phyloP scores from a whole-genome alignment of 2,797 vertebrate genomes.

The Gephyroberyx darwinii region DNA sequence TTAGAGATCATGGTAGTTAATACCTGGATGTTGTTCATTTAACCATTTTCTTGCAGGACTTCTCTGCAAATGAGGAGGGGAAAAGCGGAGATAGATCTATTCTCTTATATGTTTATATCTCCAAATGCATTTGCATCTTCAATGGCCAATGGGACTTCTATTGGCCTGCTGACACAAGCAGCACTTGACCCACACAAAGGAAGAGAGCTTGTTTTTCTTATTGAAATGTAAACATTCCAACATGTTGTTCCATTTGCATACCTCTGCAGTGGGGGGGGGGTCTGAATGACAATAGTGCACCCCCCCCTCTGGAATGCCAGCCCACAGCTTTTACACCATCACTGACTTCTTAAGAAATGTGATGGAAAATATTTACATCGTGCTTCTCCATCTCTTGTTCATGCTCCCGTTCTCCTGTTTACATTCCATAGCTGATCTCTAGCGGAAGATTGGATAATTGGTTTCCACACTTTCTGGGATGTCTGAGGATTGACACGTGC shows the following conservation, averaged over 20 bases:
- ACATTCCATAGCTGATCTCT: constrained; percentile 54
- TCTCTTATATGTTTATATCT: constrained; percentile 59
- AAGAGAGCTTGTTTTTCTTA: constrained; percentile 72
- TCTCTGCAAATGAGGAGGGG: background rate
- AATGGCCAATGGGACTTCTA: constrained; percentile 64
- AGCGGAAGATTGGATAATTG: constrained; percentile 29
- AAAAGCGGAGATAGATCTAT: constrained; percentile 13
- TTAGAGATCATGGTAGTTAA: background rate
- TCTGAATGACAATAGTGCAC: constrained; percentile 76
- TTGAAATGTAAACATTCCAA: constrained; percentile 80
- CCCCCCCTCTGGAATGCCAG: constrained; percentile 55
- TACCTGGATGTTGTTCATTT: background rate
- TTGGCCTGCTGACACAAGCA: constrained; percentile 49
- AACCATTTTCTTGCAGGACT: background rate
- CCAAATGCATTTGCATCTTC: constrained; percentile 63
- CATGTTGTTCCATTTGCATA: constrained; percentile 72
- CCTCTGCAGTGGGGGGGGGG: constrained; percentile 57
- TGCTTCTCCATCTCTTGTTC: constrained; percentile 35
- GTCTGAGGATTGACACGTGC: constrained; percentile 10
- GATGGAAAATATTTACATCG: constrained; percentile 49
- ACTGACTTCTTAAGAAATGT: constrained; percentile 23
- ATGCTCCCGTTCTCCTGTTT: constrained; percentile 34
- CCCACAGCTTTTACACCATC: constrained; percentile 48
- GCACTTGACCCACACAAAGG: constrained; percentile 64
- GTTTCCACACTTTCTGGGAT: constrained; percentile 24